Conservation (phyloP, 2,888 invertebrate species). For the Drosophila vallismaia region DNA sequence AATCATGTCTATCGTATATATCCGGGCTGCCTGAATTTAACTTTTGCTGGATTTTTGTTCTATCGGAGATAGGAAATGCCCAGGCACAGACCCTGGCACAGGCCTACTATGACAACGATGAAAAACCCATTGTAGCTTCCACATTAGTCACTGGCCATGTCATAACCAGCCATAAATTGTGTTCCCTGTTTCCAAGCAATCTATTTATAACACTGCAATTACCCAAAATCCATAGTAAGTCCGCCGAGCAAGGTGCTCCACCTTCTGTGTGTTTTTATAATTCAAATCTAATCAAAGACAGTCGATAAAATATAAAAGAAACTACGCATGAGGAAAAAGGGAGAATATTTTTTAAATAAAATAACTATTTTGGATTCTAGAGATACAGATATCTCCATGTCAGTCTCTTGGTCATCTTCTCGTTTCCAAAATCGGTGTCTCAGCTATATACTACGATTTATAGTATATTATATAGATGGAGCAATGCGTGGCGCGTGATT, state of each 20-base stretch:
- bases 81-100: background rate
- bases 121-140: background rate
- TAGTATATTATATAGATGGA: conserved; percentile 47
- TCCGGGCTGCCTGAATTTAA: conserved; percentile 1
- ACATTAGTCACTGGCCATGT: conserved; percentile 17
- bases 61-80: conserved; percentile 9
- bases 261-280: background rate
- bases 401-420: conserved; percentile 37
- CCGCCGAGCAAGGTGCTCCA: background rate
- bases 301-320: conserved; percentile 33
- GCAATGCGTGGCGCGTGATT: conserved; percentile 64
- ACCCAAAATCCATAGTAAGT: background rate
- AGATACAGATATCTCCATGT: background rate
- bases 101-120: conserved; percentile 2
- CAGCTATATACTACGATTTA: conserved; percentile 17
- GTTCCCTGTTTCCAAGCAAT: conserved; percentile 4
- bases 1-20: conserved; percentile 44
- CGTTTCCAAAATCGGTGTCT: conserved; percentile 12
- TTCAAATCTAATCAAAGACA: conserved; percentile 39
- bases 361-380: background rate
- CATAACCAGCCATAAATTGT: conserved; percentile 1
- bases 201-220: conserved; percentile 21
- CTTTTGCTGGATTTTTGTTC: conserved; percentile 1
- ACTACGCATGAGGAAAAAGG: background rate
- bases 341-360: too few relatives aligned